Evolutionary conservation across 2,797 vertebrate species (phyloP), one percentile per base, ranked within the genome.

Genomic region (Tokudaia muenninki): DNA sequence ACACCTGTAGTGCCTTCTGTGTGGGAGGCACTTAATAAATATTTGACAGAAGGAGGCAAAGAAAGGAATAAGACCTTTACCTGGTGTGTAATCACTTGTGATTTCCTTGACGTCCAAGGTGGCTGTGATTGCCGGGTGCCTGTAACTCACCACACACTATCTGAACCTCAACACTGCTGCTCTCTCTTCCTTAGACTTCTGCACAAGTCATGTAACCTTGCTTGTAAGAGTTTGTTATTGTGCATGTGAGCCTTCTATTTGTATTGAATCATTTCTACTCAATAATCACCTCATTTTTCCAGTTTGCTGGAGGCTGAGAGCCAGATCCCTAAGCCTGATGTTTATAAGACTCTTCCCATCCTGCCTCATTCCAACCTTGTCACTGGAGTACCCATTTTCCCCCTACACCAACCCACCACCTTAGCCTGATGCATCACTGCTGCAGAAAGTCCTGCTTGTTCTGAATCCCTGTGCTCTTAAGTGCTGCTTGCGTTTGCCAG

Each of bases 201-300:
- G 10, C 82, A 14, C 50, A 31, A 87, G 82, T 92, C 16, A 6
- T 83, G 22, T 61, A 17, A 52, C 50, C 77, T 78, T 82, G 37
- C 21, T 8, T 80, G 2, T 74, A 67, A 82, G 63, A 34, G n/a
- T 2, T 82, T 55, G 14, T 22, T 14, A n/a, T 57, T 74, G 13
- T 87, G 21, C 41, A 72, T 92, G 65, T 63, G 78, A 86, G 31
- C 0, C 86, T 94, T 75, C 78, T 65, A 2, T 87, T 79, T 89
- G 61, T 12, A 72, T 26, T 31, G 79, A 92, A 17, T 92, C 80
- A 77, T 94, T 96, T 94, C 65, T 47, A 0, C 61, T 88, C 19
- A 75, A 47, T 55, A 92, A 77, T 37, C 19, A 90, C 77, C 55
- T 75, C n/a, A 63, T 59, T 83, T 47, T 87, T 96, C 82, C 59